Evolutionary conservation across 1,140 invertebrate genomes (phyloP), one percentile per base, ranked within the genome.

Genomic region (Philotrypesis tridentata): DNA sequence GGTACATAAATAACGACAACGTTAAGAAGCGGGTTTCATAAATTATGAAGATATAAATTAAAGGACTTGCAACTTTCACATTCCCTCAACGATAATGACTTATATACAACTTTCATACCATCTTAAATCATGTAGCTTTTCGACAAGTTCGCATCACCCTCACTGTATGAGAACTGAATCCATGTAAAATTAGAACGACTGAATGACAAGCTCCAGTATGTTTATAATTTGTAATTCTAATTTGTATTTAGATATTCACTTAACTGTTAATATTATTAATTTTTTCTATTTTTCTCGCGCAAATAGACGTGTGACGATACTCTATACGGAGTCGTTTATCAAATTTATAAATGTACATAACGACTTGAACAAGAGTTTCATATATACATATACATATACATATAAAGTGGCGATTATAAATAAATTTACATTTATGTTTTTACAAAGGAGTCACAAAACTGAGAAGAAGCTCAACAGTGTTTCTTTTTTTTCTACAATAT

Each of bases 261-360:
- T 70, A 71, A 60, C 67, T 79, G 67, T 71, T 68, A 60, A 79
- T 79, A 79, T 14, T 71, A 40, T 79, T 79, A 43, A 55, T 21
- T 55, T n/a, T 63, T 71, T 60, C 3, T 68, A 68, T 31, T 75
- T 70, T 78, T 7, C 23, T 60, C 12, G 68, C 29, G 48, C 48
- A 29, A 31, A 40, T 60, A 23, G n/a, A 23, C 27, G 12, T 9
- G 23, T 17, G 21, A 55, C 21, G 65, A 74, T 29, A 9, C 71
- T 55, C 67, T 37, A 25, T 0, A 37, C 8, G 21, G 27, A 33
- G 31, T 70, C 65, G 14, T 67, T 55, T 70, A 37, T 60, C 29
- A 75, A 76, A 76, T 76, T 76, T 77, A 8, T 9, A 40, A 25
- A 71, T 76, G 73, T 82, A 82, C 68, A 76, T 76, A 82, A n/a